These are phyloP conservation scores for Apodemia hepburni DNA, from an alignment of 2,888 invertebrate genomes.

Conservation along the genomic window DNA sequence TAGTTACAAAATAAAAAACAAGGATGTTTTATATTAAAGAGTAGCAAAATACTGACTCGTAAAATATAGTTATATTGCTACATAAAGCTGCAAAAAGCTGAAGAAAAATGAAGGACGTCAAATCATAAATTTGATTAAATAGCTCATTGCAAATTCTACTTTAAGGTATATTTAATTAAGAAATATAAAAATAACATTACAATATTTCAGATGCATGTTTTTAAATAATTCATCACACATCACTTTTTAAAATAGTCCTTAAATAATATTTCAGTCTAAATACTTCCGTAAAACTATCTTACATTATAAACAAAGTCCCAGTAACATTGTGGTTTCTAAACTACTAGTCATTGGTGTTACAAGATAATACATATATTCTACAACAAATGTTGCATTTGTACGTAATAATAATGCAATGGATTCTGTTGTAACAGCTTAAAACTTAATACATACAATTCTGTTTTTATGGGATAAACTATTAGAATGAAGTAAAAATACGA, in stretches of 20 bases:
- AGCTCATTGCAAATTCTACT: too few relatives aligned
- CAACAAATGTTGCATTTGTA: neutral
- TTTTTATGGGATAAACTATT: neutral
- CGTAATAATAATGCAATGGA: neutral
- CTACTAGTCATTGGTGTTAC: slow-evolving; percentile 13
- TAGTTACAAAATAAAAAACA: too few relatives aligned
- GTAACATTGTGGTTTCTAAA: slow-evolving; percentile 3
- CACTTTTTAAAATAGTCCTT: neutral
- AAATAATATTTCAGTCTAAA: slow-evolving; percentile 10
- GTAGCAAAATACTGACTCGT: too few relatives aligned
- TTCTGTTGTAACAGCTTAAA: neutral
- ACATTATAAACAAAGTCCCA: slow-evolving; percentile 11
- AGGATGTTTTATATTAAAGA: too few relatives aligned
- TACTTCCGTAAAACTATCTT: neutral
- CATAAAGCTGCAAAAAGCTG: too few relatives aligned
- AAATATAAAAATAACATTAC: too few relatives aligned
- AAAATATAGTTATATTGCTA: too few relatives aligned
- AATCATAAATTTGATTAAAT: too few relatives aligned
- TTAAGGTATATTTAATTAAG: too few relatives aligned
- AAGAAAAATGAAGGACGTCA: too few relatives aligned
- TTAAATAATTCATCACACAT: too few relatives aligned
- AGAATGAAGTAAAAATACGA: neutral
- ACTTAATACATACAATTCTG: neutral
- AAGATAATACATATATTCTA: neutral
- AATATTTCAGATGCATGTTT: too few relatives aligned